A percentile compares a stretch with the other conserved stretches of the same genome.
Evolutionary conservation across 2,797 vertebrate species (phyloP).

Genomic region (Microctenopoma stevenorrisi): DNA sequence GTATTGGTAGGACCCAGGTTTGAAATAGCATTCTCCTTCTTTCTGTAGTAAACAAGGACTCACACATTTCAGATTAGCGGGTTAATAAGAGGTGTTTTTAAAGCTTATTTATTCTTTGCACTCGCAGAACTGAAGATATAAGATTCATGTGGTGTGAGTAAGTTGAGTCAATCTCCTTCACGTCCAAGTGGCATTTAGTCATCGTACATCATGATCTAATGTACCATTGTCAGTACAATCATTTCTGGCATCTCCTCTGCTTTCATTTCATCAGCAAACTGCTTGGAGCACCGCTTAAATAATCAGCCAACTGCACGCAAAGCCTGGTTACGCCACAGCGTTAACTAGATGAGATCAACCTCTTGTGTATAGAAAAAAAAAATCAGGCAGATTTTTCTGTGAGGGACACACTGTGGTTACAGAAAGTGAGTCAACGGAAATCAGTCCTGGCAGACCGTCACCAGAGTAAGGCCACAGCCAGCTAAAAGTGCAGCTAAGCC

Average conservation of each 20-base stretch:
- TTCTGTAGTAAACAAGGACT: constrained; percentile 42
- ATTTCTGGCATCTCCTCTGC: constrained; percentile 60
- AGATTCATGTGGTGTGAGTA: constrained; percentile 34
- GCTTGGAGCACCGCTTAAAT: constrained; percentile 69
- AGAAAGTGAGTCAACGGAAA: constrained; percentile 81
- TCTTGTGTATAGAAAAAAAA: constrained; percentile 57
- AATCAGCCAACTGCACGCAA: constrained; percentile 76
- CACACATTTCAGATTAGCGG: constrained; percentile 30
- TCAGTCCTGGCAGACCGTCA: constrained; percentile 81
- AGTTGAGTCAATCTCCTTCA: constrained; percentile 48
- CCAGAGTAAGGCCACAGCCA: constrained; percentile 78
- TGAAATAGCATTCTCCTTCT: constrained; percentile 43
- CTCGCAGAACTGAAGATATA: constrained; percentile 22
- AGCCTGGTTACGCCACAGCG: constrained; percentile 49
- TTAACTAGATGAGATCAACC: constrained; percentile 77
- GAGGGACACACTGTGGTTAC: constrained; percentile 74
- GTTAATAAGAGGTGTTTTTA: constrained; percentile 48
- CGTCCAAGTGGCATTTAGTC: constrained; percentile 64
- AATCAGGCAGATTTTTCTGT: constrained; percentile 48
- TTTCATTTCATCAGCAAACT: constrained; percentile 72
- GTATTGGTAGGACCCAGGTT: constrained; percentile 60
- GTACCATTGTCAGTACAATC: constrained; percentile 59
- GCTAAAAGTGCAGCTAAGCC: constrained; percentile 79
- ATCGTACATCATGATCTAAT: constrained; percentile 63
- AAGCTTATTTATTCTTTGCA: constrained; percentile 32